Conservation (phyloP, 2,888 invertebrate species). For the Julus scandinavius region DNA sequence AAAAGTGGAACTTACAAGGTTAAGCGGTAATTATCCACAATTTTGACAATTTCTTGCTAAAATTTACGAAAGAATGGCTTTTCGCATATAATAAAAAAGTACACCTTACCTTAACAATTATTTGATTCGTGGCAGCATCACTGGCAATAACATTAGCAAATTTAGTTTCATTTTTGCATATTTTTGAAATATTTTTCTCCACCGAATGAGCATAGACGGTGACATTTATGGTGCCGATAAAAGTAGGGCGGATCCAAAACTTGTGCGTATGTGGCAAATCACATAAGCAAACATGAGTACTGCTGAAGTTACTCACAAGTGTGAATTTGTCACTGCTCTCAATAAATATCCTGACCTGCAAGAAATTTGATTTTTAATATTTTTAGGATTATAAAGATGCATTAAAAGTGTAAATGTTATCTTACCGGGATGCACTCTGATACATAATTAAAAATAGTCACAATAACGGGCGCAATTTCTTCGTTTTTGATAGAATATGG, state of each 20-base stretch:
- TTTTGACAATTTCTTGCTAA: no score
- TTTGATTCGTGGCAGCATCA: conserved; percentile 42
- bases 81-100: neutral
- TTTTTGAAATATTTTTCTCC: neutral
- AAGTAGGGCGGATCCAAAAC: conserved; percentile 28
- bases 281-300: conserved; percentile 12
- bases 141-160: conserved; percentile 47
- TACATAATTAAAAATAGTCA: conserved; percentile 36
- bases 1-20: no score
- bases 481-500: conserved; percentile 47
- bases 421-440: conserved; percentile 41
- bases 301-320: neutral
- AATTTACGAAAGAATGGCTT: neutral
- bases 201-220: conserved; percentile 50
- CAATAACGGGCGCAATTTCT: conserved; percentile 28
- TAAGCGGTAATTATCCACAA: no score
- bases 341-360: conserved; percentile 30
- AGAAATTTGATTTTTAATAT: neutral
- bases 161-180: neutral
- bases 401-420: neutral
- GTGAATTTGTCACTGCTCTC: neutral
- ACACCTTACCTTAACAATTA: conserved; percentile 44
- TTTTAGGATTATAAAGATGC: neutral
- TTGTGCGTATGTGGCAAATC: conserved; percentile 7
- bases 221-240: conserved; percentile 44